These are phyloP conservation scores for Linurgus olivaceus DNA, from an alignment of 2,797 vertebrate genomes.

Conservation along the genomic window DNA sequence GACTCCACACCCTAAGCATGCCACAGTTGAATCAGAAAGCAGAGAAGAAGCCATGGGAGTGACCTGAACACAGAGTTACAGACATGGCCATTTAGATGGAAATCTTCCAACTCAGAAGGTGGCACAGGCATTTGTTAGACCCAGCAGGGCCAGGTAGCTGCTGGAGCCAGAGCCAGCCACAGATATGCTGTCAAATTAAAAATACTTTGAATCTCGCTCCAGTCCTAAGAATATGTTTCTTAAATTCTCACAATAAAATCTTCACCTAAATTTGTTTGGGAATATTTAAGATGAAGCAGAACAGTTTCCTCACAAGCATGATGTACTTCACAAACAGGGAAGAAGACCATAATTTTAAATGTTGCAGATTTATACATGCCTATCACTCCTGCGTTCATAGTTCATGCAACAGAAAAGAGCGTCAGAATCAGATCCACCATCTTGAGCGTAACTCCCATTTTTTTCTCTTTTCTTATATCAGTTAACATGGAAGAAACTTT, in stretches of 20 bases:
- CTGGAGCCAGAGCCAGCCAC: not conserved
- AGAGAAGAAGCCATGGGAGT: not conserved
- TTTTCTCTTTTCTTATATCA: not conserved
- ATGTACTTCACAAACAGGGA: not conserved
- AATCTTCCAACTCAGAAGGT: not conserved
- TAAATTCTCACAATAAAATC: not conserved
- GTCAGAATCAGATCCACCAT: not conserved
- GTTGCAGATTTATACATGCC: not conserved
- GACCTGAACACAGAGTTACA: not conserved
- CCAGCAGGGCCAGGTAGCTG: accelerated
- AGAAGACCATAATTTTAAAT: not conserved
- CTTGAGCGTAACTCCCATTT: not conserved
- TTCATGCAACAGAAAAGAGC: not conserved
- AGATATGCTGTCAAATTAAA: not conserved
- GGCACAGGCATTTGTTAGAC: not conserved
- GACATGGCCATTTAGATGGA: accelerated
- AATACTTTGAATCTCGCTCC: not conserved
- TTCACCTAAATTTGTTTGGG: not conserved
- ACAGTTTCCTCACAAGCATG: not conserved
- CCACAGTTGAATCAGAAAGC: not conserved
- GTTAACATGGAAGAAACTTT: not conserved
- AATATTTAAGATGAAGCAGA: not conserved
- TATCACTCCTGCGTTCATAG: not conserved
- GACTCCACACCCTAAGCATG: not conserved
- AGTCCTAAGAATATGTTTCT: not conserved